Evolutionary conservation across 2,113 vertebrate species (phyloP).

Genomic region (Cisticola juncidis): DNA sequence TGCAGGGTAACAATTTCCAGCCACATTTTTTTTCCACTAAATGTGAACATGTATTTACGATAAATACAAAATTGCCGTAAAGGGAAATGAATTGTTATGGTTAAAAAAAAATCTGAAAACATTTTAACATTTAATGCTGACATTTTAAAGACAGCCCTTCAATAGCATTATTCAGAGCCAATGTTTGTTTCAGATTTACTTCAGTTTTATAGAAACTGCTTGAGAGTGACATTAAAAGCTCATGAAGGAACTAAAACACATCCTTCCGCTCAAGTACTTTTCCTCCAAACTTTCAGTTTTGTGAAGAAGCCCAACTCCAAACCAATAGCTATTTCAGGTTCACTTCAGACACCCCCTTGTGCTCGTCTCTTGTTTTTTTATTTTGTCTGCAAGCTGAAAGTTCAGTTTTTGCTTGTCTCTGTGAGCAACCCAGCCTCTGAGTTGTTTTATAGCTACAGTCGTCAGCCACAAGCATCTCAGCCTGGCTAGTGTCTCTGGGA

Average conservation of each 20-base stretch:
- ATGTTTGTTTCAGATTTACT: constrained; percentile 6
- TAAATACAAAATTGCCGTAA: constrained; percentile 24
- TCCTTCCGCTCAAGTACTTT: not conserved
- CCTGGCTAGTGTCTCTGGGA: not conserved
- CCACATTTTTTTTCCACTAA: not conserved
- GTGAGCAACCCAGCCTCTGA: not conserved
- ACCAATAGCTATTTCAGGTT: not conserved
- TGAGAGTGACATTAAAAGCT: not conserved
- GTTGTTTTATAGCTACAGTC: not conserved
- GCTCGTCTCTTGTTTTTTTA: not conserved
- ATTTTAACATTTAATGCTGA: not conserved
- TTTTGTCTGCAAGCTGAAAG: not conserved
- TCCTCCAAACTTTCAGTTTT: not conserved
- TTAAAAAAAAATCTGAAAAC: not conserved
- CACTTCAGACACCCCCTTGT: not conserved
- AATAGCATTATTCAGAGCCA: not conserved
- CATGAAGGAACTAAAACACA: not conserved
- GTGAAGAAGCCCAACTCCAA: not conserved
- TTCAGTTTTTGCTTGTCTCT: not conserved
- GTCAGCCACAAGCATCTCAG: not conserved
- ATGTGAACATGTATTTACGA: not conserved
- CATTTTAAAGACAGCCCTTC: constrained; percentile 5
- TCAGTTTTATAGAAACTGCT: not conserved
- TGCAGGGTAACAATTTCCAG: constrained; percentile 6
- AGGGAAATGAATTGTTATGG: not conserved